Conservation (phyloP, 2,888 invertebrate species). For the Odontothrips loti region DNA sequence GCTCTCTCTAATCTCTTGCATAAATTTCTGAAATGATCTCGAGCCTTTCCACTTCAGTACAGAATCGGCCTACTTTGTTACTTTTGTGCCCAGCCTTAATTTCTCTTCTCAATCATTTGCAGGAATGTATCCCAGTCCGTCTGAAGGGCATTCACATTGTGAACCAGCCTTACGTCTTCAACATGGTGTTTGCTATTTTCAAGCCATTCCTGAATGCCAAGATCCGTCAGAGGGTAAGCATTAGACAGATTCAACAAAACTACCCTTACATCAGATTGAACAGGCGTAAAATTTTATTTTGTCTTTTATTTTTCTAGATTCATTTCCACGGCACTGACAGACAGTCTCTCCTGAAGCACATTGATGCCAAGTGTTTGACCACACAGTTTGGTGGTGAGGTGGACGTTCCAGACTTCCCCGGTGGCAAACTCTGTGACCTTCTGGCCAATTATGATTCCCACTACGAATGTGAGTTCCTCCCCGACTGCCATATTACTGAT, state of each 20-base stretch:
- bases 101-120: slow-evolving; percentile 42
- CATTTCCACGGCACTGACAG: slow-evolving; percentile 75
- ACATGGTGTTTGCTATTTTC: slow-evolving; percentile 82
- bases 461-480: slow-evolving; percentile 61
- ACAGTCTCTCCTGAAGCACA: slow-evolving; percentile 65
- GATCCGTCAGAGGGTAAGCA: slow-evolving; percentile 63
- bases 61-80: no score
- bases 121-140: slow-evolving; percentile 80
- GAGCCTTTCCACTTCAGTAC: no score
- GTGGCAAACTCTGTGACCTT: slow-evolving; percentile 68
- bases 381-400: slow-evolving; percentile 69
- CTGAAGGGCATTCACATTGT: slow-evolving; percentile 84
- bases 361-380: slow-evolving; percentile 67
- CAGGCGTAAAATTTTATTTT: background rate
- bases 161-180: slow-evolving; percentile 86
- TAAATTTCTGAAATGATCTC: no score
- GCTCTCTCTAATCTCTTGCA: no score
- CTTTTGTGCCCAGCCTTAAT: background rate
- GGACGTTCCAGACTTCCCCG: slow-evolving; percentile 62
- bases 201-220: slow-evolving; percentile 87
- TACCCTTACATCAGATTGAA: background rate
- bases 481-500: no score
- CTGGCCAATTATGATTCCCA: slow-evolving; percentile 68
- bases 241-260: slow-evolving; percentile 28
- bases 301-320: slow-evolving; percentile 48